A percentile compares a stretch with the other conserved stretches of the same genome.
Conservation (phyloP, 2,888 invertebrate species). For the Lacanobia oleracea region DNA sequence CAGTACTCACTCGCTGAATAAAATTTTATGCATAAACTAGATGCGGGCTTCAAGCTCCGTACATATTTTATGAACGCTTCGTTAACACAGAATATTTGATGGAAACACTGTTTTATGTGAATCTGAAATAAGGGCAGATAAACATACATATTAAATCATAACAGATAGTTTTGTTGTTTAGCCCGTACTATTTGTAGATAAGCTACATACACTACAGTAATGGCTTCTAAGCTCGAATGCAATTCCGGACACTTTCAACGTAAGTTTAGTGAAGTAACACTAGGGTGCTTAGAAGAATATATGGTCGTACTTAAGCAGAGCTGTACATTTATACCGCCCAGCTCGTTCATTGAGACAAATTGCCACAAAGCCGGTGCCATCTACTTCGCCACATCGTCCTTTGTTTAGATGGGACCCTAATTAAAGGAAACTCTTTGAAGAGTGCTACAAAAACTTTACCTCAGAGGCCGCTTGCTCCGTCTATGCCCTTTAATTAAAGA, state of each 20-base stretch:
- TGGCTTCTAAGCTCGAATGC: slow-evolving; percentile 26
- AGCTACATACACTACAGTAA: slow-evolving; percentile 24
- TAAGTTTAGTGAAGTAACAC: slow-evolving; percentile 51
- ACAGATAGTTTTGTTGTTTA: slow-evolving; percentile 30
- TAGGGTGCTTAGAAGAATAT: slow-evolving; percentile 58
- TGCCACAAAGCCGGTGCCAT: slow-evolving; percentile 54
- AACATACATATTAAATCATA: slow-evolving; percentile 56
- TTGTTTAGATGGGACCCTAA: slow-evolving; percentile 76
- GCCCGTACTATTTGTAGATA: slow-evolving; percentile 5
- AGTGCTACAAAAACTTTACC: slow-evolving; percentile 72
- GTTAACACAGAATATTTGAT: slow-evolving; percentile 84
- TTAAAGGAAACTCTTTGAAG: slow-evolving; percentile 76
- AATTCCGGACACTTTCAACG: slow-evolving; percentile 46
- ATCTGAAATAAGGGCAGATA: slow-evolving; percentile 62
- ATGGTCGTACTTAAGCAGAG: slow-evolving; percentile 59
- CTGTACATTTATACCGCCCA: slow-evolving; percentile 63
- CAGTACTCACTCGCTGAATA: slow-evolving; percentile 64
- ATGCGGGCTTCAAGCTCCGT: slow-evolving; percentile 65
- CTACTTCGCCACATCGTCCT: slow-evolving; percentile 65
- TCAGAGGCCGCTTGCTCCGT: slow-evolving; percentile 57
- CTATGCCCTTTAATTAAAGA: slow-evolving; percentile 73
- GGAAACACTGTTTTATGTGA: slow-evolving; percentile 71
- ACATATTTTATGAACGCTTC: slow-evolving; percentile 82
- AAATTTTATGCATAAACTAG: slow-evolving; percentile 70
- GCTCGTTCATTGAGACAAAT: slow-evolving; percentile 68